A percentile compares a stretch with the other conserved stretches of the same genome.
Conservation (phyloP, 2,888 invertebrate species). For the Tigriopus californicus region DNA sequence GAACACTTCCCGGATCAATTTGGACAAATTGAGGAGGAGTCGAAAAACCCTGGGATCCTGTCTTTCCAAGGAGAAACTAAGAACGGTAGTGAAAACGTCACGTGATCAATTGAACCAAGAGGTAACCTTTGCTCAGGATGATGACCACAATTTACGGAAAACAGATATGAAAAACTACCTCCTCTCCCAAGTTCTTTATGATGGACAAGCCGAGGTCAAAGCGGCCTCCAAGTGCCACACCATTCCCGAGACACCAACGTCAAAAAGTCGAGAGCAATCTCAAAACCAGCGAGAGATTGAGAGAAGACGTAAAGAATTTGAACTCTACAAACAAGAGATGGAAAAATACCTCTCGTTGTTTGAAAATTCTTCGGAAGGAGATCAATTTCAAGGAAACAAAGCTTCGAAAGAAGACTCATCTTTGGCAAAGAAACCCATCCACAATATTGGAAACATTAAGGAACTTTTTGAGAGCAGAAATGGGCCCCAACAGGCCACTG, state of each 20-base stretch:
- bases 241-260: background rate
- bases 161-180: constrained; percentile 15
- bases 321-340: constrained; percentile 14
- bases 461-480: constrained; percentile 6
- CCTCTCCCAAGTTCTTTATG: constrained; percentile 15
- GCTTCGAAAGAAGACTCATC: background rate
- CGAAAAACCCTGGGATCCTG: background rate
- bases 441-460: background rate
- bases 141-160: background rate
- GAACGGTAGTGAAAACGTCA: background rate
- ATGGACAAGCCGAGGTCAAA: constrained; percentile 4
- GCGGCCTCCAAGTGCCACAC: background rate
- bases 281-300: background rate
- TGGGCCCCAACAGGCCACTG: background rate
- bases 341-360: constrained; percentile 12
- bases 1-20: background rate
- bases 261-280: background rate
- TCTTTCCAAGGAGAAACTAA: background rate
- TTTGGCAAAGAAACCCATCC: too few species aligned
- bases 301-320: constrained; percentile 5
- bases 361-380: background rate
- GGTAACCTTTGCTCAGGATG: background rate
- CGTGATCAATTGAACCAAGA: background rate
- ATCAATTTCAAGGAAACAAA: background rate
- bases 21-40: background rate